Percentiles rank a stretch among this genome's conserved stretches.
Conservation (phyloP, 2,113 vertebrate species). For the Melanotaenia duboulayi region DNA sequence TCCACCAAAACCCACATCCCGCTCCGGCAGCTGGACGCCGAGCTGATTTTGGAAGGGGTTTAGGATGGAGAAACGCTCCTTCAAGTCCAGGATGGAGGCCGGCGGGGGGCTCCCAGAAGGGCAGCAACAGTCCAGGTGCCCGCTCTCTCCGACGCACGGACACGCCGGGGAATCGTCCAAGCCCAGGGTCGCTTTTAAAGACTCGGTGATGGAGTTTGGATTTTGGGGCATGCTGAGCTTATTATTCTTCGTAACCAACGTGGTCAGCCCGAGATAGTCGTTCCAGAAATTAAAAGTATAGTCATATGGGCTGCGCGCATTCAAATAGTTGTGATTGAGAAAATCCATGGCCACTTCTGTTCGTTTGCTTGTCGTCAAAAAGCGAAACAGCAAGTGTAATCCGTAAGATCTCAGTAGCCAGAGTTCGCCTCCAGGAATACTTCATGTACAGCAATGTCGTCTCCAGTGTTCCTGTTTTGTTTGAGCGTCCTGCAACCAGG, state of each 20-base stretch:
- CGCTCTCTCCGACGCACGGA: constrained; percentile 77
- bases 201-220: constrained; percentile 87
- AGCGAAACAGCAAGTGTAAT: constrained; percentile 69
- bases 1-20: constrained; percentile 78
- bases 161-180: constrained; percentile 81
- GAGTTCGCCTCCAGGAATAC: constrained; percentile 56
- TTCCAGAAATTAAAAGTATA: constrained; percentile 90
- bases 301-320: constrained; percentile 82
- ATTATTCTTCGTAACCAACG: constrained; percentile 82
- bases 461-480: constrained; percentile 78
- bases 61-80: constrained; percentile 84
- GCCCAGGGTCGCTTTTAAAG: constrained; percentile 85
- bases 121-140: constrained; percentile 82
- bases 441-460: constrained; percentile 53
- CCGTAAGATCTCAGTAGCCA: constrained; percentile 67
- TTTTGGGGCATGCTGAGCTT: constrained; percentile 79
- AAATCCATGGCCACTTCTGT: constrained; percentile 82
- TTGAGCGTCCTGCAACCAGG: constrained; percentile 69
- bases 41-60: constrained; percentile 82
- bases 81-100: constrained; percentile 81
- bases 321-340: constrained; percentile 86
- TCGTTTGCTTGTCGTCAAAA: constrained; percentile 49
- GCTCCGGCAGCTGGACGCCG: constrained; percentile 72
- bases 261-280: constrained; percentile 87
- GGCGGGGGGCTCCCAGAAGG: constrained; percentile 79